Percentiles rank a stretch among this genome's conserved stretches.
Conservation (phyloP, 2,888 invertebrate genomes). For the Seladonia tumulorum region DNA sequence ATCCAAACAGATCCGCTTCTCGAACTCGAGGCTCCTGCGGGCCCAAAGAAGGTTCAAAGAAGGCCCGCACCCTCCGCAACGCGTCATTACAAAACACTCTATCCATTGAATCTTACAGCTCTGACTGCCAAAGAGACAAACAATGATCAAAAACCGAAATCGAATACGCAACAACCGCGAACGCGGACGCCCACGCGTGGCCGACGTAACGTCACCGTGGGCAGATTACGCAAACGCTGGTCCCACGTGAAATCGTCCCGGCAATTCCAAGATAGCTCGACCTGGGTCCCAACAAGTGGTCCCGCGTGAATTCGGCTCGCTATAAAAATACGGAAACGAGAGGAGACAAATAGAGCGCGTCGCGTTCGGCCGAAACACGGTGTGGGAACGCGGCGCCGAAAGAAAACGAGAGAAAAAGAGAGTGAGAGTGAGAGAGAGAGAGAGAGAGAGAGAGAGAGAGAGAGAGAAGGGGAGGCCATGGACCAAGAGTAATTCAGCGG, state of each 20-base stretch:
- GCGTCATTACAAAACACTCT: too few species aligned
- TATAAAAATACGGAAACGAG: constrained; percentile 62
- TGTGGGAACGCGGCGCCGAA: neutral
- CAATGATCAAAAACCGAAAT: neutral
- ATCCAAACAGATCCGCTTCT: too few species aligned
- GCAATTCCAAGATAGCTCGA: neutral
- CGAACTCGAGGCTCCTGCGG: neutral
- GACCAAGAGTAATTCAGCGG: constrained; percentile 65
- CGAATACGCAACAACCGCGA: neutral
- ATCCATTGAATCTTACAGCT: neutral
- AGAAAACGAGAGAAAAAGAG: constrained; percentile 1
- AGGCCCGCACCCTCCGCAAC: neutral
- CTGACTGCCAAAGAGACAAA: neutral
- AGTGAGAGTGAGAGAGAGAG: constrained; percentile 15
- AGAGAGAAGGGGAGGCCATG: constrained; percentile 30
- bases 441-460: constrained; percentile 14
- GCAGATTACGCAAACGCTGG: constrained; percentile 47
- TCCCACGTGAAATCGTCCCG: neutral
- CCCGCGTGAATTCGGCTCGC: constrained; percentile 40
- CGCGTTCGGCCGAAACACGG: neutral
- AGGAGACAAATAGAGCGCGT: constrained; percentile 52
- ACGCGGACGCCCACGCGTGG: constrained; percentile 1
- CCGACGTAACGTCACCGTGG: neutral
- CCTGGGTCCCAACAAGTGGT: constrained; percentile 10
- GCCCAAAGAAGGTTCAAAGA: too few species aligned